Percentiles rank a stretch among this genome's conserved stretches.
phyloP scores from a whole-genome alignment of 2,888 invertebrate genomes.

The Drosophila peninsularis region DNA sequence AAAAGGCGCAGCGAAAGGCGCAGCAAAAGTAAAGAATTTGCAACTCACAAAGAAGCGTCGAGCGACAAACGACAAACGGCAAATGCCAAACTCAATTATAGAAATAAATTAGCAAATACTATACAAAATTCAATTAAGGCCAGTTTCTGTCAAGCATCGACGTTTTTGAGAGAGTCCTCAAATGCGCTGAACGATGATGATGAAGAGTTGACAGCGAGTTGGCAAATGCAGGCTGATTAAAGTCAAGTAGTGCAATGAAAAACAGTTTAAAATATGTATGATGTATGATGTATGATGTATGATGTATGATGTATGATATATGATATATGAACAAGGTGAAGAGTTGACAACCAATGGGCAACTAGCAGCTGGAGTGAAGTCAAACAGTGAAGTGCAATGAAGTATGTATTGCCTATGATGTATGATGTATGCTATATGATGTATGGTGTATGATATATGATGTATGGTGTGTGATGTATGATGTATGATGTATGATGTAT shows the following conservation, averaged over 20 bases:
- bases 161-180: not conserved
- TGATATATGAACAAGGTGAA: too few relatives aligned
- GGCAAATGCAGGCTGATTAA: not conserved
- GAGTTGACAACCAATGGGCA: too few relatives aligned
- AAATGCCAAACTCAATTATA: conserved; percentile 6
- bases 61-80: not conserved
- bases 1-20: conserved; percentile 1
- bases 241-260: not conserved
- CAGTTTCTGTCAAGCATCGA: not conserved
- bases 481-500: conserved; percentile 7
- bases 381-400: too few relatives aligned
- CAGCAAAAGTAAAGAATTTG: conserved; percentile 1
- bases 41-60: conserved; percentile 1
- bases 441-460: not conserved
- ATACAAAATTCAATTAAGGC: not conserved
- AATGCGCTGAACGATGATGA: not conserved
- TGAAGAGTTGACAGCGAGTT: not conserved
- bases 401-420: too few relatives aligned
- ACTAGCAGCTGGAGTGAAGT: too few relatives aligned
- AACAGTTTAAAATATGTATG: not conserved
- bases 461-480: conserved; percentile 20
- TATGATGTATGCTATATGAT: not conserved
- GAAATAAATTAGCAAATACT: conserved; percentile 6
- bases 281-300: not conserved
- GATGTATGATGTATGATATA: not conserved